Percentiles rank a stretch among this genome's conserved stretches.
phyloP scores from a whole-genome alignment of 2,113 vertebrate species.

The Oncorhynchus mykiss region DNA sequence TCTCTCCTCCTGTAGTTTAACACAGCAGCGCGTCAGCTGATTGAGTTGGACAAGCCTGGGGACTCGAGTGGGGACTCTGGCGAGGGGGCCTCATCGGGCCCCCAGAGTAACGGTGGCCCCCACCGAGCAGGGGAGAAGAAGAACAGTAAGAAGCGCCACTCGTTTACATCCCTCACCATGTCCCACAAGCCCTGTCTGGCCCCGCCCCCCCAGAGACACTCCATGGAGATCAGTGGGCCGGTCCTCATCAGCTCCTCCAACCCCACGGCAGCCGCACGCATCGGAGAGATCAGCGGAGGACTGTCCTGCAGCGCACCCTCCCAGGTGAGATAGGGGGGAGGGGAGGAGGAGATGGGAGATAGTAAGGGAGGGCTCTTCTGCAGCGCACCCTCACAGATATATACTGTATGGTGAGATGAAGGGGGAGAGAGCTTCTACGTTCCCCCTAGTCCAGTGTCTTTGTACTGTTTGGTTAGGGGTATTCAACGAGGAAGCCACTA shows the following conservation, averaged over 20 bases:
- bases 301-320: conserved; percentile 96
- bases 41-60: conserved; percentile 91
- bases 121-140: conserved; percentile 89
- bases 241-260: conserved; percentile 99
- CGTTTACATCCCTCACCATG: conserved; percentile 98
- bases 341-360: too few relatives aligned
- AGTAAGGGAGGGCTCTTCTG: conserved; percentile 84
- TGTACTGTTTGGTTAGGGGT: too few relatives aligned
- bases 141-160: conserved; percentile 98
- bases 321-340: conserved; percentile 78
- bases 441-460: neutral
- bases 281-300: conserved; percentile 88
- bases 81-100: conserved; percentile 82
- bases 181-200: conserved; percentile 92
- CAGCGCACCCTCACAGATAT: conserved; percentile 96
- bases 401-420: too few relatives aligned
- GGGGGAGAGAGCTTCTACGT: neutral
- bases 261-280: conserved; percentile 91
- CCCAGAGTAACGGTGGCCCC: conserved; percentile 79
- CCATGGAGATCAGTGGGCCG: conserved; percentile 97
- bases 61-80: conserved; percentile 76
- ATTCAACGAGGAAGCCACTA: neutral
- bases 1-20: conserved; percentile 81
- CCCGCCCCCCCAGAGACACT: conserved; percentile 91
- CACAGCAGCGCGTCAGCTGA: conserved; percentile 90